These are phyloP conservation scores for Bergia sp. DNA, from an alignment of 92 coral and sea anemone species.

Conservation along the genomic window DNA sequence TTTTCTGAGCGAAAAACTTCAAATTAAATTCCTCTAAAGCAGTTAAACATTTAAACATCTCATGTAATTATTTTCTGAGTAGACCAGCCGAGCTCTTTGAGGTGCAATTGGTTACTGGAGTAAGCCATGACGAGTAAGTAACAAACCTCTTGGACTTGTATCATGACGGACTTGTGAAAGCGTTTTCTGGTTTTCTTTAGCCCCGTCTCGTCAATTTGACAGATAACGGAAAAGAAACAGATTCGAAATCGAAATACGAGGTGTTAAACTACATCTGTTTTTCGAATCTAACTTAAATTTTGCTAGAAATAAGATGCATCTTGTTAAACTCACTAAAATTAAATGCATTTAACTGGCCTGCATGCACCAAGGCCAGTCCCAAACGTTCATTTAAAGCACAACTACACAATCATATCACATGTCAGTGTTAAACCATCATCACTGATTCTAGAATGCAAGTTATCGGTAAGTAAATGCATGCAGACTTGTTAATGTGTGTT, in stretches of 20 bases:
- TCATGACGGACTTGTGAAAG: neutral
- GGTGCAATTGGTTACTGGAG: conserved; percentile 48
- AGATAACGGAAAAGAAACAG: neutral
- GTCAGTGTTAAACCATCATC: neutral
- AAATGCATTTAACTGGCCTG: conserved; percentile 21
- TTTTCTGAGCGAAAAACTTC: conserved; percentile 8
- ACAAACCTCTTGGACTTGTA: neutral
- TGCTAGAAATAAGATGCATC: neutral
- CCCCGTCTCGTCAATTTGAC: neutral
- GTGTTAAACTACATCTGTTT: no score
- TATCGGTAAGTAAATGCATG: conserved; percentile 5
- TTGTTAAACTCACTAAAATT: neutral
- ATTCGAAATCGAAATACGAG: no score
- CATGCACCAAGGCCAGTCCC: neutral
- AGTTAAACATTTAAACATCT: conserved; percentile 6
- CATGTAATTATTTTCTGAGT: conserved; percentile 40
- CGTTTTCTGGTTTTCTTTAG: neutral
- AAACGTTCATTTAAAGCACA: neutral
- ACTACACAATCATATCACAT: neutral
- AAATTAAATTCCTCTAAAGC: neutral
- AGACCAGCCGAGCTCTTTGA: conserved; percentile 43
- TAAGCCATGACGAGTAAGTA: conserved; percentile 43
- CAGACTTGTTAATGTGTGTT: conserved; percentile 2
- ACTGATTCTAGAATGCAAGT: neutral
- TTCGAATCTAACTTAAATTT: neutral